Base-by-base conservation (phyloP, 2,797 vertebrate genomes). In the Chaetophractus vellerosus region DNA sequence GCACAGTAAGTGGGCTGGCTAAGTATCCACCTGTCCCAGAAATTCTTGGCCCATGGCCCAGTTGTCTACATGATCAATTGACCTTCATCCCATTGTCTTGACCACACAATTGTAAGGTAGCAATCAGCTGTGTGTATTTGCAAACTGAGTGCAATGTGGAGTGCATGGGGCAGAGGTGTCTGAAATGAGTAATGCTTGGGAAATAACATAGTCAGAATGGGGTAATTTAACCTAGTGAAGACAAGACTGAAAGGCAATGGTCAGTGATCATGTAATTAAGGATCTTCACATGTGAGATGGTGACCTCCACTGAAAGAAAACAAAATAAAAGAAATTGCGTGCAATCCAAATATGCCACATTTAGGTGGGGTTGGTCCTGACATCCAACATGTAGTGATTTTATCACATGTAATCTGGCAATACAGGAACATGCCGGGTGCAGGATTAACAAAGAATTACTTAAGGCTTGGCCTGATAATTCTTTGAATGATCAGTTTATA, bases 291-390 rank as follows among this genome's bases (percentile, higher is more conserved):
- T 63, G 31, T 64, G 80, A 74, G 52, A 45, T 45, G 24, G 41
- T 28, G 14, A 45, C 41, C 71, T 78, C 72, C 9, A 45, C 38
- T 74, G 26, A 85, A 75, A 82, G 19, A 80, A 19, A 61, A 80
- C 24, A 82, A 82, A 85, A 64, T 50, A 91, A n/a, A 24, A 72
- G 15, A 92, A 93, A 89, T 23, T 75, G n/a, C 63, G 57, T 75
- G 2, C 11, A n/a, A 69, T 82, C 50, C 38, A 76, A 66, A 48
- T 52, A 55, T 23, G 26, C 78, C 72, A 68, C 45, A 66, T 61
- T 24, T 33, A 90, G 75, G 16, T 52, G 36, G n/a, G 31, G 24
- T 50, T 45, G 45, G 45, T 36, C 19, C 41, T 91, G 48, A 36
- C 1, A 63, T 52, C 18, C 61, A 75, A 23, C 9, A 33, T 21